Evolutionary conservation across 1,140 invertebrate species (phyloP).

Genomic region (Chionoecetes opilio): DNA sequence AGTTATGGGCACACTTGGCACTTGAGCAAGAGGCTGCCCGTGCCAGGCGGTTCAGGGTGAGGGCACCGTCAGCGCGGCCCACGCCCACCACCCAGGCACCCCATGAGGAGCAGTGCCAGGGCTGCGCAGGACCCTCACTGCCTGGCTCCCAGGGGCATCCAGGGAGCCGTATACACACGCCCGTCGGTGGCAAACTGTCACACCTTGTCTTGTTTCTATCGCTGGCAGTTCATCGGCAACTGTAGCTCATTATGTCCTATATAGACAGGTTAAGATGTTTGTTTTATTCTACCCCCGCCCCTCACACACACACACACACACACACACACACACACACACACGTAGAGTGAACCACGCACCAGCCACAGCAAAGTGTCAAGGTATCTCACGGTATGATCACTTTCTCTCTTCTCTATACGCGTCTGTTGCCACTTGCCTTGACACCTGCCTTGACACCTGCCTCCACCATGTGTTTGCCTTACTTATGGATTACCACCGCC

Average conservation of each 20-base stretch:
- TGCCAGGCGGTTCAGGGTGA: background rate
- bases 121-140: background rate
- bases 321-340: constrained; percentile 42
- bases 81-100: background rate
- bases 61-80: background rate
- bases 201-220: background rate
- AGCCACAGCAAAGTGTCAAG: background rate
- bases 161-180: background rate
- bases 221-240: background rate
- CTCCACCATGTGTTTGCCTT: background rate
- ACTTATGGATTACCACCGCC: background rate
- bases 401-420: background rate
- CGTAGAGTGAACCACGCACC: too few relatives aligned
- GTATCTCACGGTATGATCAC: background rate
- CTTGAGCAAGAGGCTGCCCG: background rate
- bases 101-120: background rate
- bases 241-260: background rate
- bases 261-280: background rate
- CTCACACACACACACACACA: background rate
- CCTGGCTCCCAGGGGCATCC: background rate
- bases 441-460: background rate
- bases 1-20: constrained; percentile 16
- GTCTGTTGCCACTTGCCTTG: background rate
- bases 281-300: too few relatives aligned
- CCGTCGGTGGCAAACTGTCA: background rate